Conservation (phyloP, 2,888 invertebrate genomes). For the Cosmia pyralina region DNA sequence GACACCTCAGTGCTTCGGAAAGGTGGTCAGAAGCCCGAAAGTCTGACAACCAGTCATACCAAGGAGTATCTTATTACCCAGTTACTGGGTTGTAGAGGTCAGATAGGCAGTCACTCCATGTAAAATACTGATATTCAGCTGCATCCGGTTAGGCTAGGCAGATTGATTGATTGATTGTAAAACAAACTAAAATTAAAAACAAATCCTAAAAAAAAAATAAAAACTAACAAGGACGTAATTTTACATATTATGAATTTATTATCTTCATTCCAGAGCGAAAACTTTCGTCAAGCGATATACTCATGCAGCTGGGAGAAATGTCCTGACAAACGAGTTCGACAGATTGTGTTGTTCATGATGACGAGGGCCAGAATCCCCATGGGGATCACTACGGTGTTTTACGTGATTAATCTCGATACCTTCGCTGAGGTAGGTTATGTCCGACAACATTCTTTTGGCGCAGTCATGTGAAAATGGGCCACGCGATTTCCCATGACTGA, state of each 20-base stretch:
- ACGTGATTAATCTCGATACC: constrained; percentile 77
- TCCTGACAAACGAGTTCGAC: constrained; percentile 67
- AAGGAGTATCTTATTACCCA: no score
- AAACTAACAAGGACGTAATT: not conserved
- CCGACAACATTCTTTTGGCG: constrained; percentile 1
- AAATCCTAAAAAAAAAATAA: no score
- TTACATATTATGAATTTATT: not conserved
- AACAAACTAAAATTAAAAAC: no score
- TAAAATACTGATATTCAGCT: no score
- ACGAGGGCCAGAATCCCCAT: constrained; percentile 76
- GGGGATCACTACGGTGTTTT: constrained; percentile 78
- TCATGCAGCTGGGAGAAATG: constrained; percentile 80
- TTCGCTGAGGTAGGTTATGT: constrained; percentile 76
- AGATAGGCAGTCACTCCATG: no score
- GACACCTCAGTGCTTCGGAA: no score
- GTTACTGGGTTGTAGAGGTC: no score
- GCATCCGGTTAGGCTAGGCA: no score
- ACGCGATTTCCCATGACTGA: not conserved
- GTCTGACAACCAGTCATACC: no score
- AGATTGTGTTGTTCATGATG: constrained; percentile 79
- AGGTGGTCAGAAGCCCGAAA: no score
- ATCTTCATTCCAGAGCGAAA: constrained; percentile 71
- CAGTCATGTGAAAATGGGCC: constrained; percentile 4
- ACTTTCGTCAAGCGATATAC: constrained; percentile 78
- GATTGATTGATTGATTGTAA: no score